Percentiles rank a stretch among this genome's conserved stretches.
Conservation (phyloP, 2,797 vertebrate genomes). For the Cygnus olor region DNA sequence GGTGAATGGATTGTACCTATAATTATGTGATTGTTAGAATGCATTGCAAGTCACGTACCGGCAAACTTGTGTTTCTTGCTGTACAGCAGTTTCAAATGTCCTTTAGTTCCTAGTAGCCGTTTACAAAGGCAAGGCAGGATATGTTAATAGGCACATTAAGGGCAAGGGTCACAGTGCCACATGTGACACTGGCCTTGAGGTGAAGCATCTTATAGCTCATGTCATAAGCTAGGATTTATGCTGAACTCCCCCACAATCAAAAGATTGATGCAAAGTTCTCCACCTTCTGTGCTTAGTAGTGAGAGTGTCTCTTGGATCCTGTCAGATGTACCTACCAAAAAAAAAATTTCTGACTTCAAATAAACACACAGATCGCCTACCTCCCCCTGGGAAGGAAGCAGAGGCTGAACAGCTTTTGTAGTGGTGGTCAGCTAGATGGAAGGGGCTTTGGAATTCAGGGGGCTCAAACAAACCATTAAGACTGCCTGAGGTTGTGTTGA, state of each 20-base stretch:
- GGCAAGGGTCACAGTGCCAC: neutral
- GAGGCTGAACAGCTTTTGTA: neutral
- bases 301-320: neutral
- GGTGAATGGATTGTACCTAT: neutral
- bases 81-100: slow-evolving; percentile 9
- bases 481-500: neutral
- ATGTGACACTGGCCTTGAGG: neutral
- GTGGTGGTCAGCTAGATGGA: neutral
- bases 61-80: slow-evolving; percentile 1
- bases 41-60: slow-evolving; percentile 14
- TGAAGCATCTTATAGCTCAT: neutral
- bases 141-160: neutral
- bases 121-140: neutral
- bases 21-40: slow-evolving; percentile 25
- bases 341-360: neutral
- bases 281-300: neutral
- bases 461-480: neutral
- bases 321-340: neutral
- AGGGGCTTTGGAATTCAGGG: neutral
- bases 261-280: neutral
- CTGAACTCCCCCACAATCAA: neutral
- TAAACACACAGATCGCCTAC: neutral
- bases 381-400: neutral
- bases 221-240: neutral
- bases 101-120: neutral